phyloP scores from a whole-genome alignment of 2,888 invertebrate genomes.

The Thecocarcelia acutangulata region DNA sequence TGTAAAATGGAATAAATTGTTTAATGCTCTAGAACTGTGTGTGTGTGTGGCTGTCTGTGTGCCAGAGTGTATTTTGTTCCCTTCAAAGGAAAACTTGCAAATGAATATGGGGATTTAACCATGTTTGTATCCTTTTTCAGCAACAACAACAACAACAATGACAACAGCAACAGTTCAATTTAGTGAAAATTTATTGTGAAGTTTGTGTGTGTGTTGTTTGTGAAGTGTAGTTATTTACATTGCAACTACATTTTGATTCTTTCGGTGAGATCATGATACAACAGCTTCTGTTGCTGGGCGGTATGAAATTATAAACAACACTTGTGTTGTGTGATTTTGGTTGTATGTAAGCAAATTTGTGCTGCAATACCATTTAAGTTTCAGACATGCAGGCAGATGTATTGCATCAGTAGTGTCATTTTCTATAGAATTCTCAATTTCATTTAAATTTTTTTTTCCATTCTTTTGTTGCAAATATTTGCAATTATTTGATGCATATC shows the following conservation, averaged over 20 bases:
- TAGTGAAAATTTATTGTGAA: constrained; percentile 47
- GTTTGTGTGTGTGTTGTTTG: constrained; percentile 7
- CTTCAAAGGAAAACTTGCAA: neutral
- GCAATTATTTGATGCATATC: constrained; percentile 69
- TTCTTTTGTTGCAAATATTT: constrained; percentile 66
- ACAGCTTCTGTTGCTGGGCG: constrained; percentile 33
- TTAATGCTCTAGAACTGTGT: neutral
- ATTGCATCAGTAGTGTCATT: constrained; percentile 12
- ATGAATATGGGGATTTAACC: constrained; percentile 30
- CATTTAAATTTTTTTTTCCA: constrained; percentile 52
- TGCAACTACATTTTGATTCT: constrained; percentile 57
- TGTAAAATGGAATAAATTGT: constrained; percentile 50
- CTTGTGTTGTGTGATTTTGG: constrained; percentile 15
- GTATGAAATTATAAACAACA: constrained; percentile 55
- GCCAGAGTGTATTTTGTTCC: constrained; percentile 1
- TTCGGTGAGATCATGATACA: constrained; percentile 23
- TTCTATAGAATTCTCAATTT: constrained; percentile 33
- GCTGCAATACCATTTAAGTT: constrained; percentile 38
- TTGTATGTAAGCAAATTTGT: constrained; percentile 1
- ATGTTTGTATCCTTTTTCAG: constrained; percentile 34
- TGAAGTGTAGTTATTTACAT: constrained; percentile 59
- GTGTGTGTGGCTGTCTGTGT: constrained; percentile 3
- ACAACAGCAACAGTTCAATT: constrained; percentile 60
- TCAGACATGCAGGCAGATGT: neutral
- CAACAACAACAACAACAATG: constrained; percentile 24